Evolutionary conservation across 2,888 invertebrate genomes (phyloP).

Genomic region (Amphipoea lucens): DNA sequence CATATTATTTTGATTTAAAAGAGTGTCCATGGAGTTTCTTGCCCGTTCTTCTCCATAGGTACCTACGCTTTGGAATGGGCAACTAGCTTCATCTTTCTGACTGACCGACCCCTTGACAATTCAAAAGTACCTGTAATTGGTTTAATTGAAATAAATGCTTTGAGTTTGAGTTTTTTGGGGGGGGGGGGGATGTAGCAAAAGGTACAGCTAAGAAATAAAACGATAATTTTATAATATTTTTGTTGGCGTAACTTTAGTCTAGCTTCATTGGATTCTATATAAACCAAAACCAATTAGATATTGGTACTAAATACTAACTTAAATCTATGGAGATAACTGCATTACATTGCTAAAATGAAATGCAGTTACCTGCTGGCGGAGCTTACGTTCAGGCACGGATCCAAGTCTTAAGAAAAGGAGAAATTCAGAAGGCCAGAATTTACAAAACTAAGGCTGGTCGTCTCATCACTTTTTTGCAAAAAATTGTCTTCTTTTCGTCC

Average conservation of each 20-base stretch:
- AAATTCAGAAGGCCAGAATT: not conserved
- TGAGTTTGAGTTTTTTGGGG: no score
- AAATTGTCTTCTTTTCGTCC: not conserved
- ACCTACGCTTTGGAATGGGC: no score
- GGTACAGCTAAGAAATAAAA: constrained; percentile 5
- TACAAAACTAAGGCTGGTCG: not conserved
- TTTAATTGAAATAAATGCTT: no score
- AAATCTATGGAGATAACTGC: not conserved
- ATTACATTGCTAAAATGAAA: constrained; percentile 9
- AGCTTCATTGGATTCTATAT: not conserved
- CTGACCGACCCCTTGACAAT: no score
- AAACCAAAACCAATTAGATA: not conserved
- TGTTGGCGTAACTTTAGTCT: no score
- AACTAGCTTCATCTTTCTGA: no score
- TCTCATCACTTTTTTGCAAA: not conserved
- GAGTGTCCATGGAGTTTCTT: no score
- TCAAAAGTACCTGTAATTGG: no score
- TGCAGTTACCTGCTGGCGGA: not conserved
- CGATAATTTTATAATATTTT: not conserved
- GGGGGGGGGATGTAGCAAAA: not conserved
- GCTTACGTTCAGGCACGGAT: constrained; percentile 5
- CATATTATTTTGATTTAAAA: no score
- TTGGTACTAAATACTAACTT: not conserved
- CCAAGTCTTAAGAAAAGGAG: not conserved
- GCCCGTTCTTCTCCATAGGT: no score